A percentile compares a stretch with the other conserved stretches of the same genome.
phyloP scores from a whole-genome alignment of 2,888 invertebrate species.

The Criorhina ranunculi region DNA sequence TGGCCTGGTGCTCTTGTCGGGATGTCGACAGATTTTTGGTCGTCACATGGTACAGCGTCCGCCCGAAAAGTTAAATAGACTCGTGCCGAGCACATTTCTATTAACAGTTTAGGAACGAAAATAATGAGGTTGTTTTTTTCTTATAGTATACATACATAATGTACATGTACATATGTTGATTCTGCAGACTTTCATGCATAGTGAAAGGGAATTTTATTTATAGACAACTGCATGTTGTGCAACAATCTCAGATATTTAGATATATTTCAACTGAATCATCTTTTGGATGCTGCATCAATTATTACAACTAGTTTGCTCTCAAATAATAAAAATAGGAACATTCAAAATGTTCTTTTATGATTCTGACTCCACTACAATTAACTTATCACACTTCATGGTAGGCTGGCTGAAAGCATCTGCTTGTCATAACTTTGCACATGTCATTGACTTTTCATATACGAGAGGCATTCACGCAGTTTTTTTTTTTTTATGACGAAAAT shows the following conservation, averaged over 20 bases:
- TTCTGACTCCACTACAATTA: too few species aligned
- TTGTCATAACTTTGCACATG: too few species aligned
- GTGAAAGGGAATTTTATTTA: neutral
- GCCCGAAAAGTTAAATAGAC: neutral
- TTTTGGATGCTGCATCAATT: neutral
- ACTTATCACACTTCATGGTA: too few species aligned
- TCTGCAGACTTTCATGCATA: neutral
- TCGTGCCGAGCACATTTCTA: constrained; percentile 11
- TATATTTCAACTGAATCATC: neutral
- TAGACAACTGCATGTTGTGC: neutral
- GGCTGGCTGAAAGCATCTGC: too few species aligned
- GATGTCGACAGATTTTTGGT: neutral
- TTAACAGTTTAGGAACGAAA: neutral
- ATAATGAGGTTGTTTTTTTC: too few species aligned
- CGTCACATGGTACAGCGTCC: constrained; percentile 9
- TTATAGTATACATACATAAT: too few species aligned
- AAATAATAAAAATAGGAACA: too few species aligned
- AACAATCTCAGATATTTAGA: neutral
- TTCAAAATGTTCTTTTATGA: too few species aligned
- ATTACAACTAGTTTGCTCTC: too few species aligned
- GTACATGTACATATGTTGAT: neutral
- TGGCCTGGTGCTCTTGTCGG: neutral
- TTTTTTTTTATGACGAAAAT: too few species aligned
- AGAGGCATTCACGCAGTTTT: too few species aligned
- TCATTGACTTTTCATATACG: too few species aligned